Base-by-base conservation (phyloP, 2,797 vertebrate species). In the Peromyscus nudipes region DNA sequence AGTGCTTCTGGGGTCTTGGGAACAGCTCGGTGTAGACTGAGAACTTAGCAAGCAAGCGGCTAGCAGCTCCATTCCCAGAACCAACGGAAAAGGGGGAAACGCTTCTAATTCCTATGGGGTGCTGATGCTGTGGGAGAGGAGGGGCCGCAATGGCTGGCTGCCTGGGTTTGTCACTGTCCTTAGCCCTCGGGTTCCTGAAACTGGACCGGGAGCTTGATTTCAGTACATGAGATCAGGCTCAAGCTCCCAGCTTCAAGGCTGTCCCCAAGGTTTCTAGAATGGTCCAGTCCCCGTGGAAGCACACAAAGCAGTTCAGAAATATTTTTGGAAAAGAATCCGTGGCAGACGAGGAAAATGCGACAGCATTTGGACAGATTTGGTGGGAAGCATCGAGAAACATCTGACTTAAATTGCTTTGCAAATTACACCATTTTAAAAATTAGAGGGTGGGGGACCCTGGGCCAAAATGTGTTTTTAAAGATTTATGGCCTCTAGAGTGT, bases 361-460 rank as follows among this genome's bases (percentile, higher is more conserved):
- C 94, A 96, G 93, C 55, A 46, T 83, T 86, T 82, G 95, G 92
- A 89, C 40, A 67, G 79, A 77, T 82, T 90, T 2, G 1, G 76
- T 46, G 77, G 73, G 94, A 93, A 94, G 76, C 92, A 96, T 85
- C 77, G 55, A 97, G 87, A 96, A 98, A 97, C 95, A 97, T 94
- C 97, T 97, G 96, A 97, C 92, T 89, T 76, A 52, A 97, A 97
- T 77, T 93, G 85, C 73, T 94, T 97, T 97, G 97, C 89, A 97
- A 96, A 96, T 97, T 79, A 96, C 17, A 37, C 81, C 88, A 92
- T 96, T 97, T 96, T 85, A 95, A 94, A 96, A 97, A 89, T 92
- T 85, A 96, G 65, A 87, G 67, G 67, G 73, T 40, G 46, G 43
- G 37, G 83, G 77, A 94, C 60, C 91, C 96, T 75, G 46, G 84